phyloP scores from a whole-genome alignment of 1,140 invertebrate genomes.

The Atta cephalotes region DNA sequence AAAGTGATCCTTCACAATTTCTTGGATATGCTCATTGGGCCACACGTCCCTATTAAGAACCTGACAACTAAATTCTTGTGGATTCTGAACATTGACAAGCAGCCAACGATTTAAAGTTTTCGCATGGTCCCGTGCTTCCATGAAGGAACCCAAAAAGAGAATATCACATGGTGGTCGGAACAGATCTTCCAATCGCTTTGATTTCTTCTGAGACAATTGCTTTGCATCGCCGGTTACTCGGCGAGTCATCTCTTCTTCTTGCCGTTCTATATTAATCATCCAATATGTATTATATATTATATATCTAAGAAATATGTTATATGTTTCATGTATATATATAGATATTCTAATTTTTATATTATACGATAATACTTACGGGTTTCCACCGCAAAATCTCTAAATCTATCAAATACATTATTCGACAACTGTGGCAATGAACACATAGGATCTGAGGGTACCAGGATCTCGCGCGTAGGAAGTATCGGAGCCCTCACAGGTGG shows the following conservation, averaged over 20 bases:
- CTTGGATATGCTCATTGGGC: constrained; percentile 89
- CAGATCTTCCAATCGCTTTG: constrained; percentile 90
- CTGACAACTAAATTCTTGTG: constrained; percentile 91
- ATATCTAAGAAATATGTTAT: not conserved
- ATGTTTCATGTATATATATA: not conserved
- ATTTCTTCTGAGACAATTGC: constrained; percentile 82
- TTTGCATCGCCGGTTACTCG: constrained; percentile 77
- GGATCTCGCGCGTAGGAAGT: constrained; percentile 88
- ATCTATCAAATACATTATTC: constrained; percentile 89
- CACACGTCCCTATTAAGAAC: constrained; percentile 93
- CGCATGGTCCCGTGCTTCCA: constrained; percentile 89
- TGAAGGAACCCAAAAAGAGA: constrained; percentile 89
- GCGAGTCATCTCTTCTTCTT: constrained; percentile 85
- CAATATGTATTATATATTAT: not conserved
- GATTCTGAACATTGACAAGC: constrained; percentile 93
- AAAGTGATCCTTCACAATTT: constrained; percentile 90
- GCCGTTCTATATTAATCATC: constrained; percentile 80
- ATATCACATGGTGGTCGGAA: constrained; percentile 92
- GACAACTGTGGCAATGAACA: constrained; percentile 84
- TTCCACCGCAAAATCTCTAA: constrained; percentile 90
- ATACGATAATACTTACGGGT: constrained; percentile 84
- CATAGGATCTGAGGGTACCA: constrained; percentile 82
- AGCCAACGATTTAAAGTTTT: constrained; percentile 90
- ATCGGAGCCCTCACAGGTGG: constrained; percentile 89
- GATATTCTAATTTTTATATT: not conserved